Conservation (phyloP, 1,140 invertebrate genomes). For the Rhopalosiphum padi region DNA sequence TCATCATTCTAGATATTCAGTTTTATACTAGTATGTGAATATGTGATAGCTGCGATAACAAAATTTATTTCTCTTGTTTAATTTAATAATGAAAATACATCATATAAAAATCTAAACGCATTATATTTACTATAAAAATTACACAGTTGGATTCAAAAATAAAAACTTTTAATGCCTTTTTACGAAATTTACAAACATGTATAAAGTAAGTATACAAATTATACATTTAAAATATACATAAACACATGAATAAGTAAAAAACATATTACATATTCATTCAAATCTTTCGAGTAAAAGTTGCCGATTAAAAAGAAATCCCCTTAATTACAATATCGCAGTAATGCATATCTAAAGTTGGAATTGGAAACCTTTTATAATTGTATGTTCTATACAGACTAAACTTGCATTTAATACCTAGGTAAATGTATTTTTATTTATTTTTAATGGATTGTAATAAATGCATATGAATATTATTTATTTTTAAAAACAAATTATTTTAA, state of each 20-base stretch:
- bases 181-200: background rate
- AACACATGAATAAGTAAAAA: background rate
- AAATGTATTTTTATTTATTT: background rate
- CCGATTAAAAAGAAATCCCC: background rate
- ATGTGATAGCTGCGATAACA: no score
- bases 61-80: no score
- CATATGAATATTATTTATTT: background rate
- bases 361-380: background rate
- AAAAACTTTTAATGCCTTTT: background rate
- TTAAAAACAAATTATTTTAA: background rate
- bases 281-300: background rate
- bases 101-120: no score
- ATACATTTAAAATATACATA: background rate
- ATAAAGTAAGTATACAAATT: background rate
- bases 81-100: no score
- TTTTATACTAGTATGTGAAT: no score
- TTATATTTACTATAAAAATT: no score
- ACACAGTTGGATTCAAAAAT: no score
- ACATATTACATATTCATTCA: background rate
- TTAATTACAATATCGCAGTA: background rate
- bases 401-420: background rate
- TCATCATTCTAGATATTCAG: no score
- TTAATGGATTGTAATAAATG: background rate
- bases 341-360: background rate
- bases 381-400: background rate